Evolutionary conservation across 2,113 vertebrate species (phyloP).

Genomic region (Muntiacus muntjak): DNA sequence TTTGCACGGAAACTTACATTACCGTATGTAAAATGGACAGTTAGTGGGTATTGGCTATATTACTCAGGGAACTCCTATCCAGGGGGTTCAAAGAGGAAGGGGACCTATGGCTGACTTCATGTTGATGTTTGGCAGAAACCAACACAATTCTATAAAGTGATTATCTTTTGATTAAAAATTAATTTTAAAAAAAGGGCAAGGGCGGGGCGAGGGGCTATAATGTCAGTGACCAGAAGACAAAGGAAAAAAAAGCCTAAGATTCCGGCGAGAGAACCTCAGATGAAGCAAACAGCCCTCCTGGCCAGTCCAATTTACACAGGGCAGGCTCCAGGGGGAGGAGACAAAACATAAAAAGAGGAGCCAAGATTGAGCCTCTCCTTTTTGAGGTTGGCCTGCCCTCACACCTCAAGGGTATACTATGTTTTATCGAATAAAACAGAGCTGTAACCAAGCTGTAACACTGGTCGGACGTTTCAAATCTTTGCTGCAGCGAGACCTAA

Average conservation of each 20-base stretch:
- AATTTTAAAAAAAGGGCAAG: background rate
- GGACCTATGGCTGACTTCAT: background rate
- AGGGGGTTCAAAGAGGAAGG: background rate
- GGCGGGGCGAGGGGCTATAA: background rate
- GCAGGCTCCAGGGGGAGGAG: background rate
- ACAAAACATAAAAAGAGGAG: background rate
- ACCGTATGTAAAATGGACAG: background rate
- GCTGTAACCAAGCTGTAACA: background rate
- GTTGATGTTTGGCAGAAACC: background rate
- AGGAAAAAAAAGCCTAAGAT: background rate
- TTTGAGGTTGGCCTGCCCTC: background rate
- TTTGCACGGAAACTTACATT: background rate
- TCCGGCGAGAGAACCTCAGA: fast-evolving
- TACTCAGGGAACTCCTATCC: background rate
- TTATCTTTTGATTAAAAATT: background rate
- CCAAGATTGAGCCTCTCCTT: background rate
- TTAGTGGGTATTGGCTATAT: background rate
- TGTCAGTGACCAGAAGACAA: background rate
- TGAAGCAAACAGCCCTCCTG: background rate
- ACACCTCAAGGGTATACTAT: background rate
- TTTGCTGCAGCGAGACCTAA: background rate
- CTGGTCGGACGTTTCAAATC: background rate
- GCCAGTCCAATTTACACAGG: background rate
- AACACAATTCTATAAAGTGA: background rate
- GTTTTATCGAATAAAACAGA: background rate